Percentiles rank a stretch among this genome's conserved stretches.
Conservation (phyloP, 2,888 invertebrate species). For the Entomobrya multifasciata region DNA sequence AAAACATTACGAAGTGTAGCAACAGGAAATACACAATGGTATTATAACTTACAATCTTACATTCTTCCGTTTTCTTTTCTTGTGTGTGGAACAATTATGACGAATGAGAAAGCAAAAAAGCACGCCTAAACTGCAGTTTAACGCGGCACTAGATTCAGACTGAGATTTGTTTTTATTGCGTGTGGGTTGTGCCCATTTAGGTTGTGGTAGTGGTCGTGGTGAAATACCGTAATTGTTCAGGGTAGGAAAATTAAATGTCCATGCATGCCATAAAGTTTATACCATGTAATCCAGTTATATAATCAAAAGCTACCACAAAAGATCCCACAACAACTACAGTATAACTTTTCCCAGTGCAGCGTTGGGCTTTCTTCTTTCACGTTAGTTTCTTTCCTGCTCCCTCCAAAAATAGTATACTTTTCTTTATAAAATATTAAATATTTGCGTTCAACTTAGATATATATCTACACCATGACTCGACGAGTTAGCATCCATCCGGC, state of each 20-base stretch:
- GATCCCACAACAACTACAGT: background rate
- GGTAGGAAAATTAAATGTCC: constrained; percentile 50
- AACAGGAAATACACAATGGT: constrained; percentile 28
- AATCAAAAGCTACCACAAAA: constrained; percentile 22
- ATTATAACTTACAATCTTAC: background rate
- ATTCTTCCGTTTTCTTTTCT: constrained; percentile 5
- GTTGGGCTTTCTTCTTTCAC: background rate
- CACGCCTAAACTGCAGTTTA: constrained; percentile 46
- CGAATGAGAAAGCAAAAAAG: constrained; percentile 51
- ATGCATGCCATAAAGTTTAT: background rate
- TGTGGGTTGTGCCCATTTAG: constrained; percentile 38
- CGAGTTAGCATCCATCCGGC: constrained; percentile 51
- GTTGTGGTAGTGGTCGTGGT: background rate
- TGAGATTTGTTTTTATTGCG: constrained; percentile 59
- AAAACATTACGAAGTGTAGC: no score
- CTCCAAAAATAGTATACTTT: background rate
- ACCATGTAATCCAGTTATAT: constrained; percentile 13
- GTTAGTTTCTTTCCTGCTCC: background rate
- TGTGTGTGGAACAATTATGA: constrained; percentile 51
- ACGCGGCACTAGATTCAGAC: constrained; percentile 28
- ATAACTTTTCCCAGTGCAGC: background rate
- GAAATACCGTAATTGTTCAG: constrained; percentile 56
- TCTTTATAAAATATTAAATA: background rate
- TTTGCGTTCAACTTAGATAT: constrained; percentile 15
- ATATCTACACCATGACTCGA: no score